phyloP scores from a whole-genome alignment of 37 sponge, comb jelly and placozoan species.

The Axinella damicornis region DNA sequence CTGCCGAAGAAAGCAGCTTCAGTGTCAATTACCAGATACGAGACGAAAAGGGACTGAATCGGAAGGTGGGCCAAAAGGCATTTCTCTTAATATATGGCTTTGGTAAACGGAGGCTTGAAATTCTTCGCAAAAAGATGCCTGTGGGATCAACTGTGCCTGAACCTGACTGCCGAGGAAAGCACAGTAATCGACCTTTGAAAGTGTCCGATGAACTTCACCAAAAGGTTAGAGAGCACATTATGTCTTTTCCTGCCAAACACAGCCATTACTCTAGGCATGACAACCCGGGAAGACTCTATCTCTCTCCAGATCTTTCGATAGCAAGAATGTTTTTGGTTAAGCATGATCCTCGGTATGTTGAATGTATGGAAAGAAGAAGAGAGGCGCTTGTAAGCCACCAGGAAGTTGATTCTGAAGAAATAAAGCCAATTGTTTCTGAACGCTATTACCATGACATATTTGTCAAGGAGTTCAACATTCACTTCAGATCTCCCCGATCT shows the following conservation, averaged over 20 bases:
- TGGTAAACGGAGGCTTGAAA: slow-evolving; percentile 39
- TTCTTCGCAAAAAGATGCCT: slow-evolving; percentile 40
- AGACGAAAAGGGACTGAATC: slow-evolving; percentile 45
- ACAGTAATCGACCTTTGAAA: not conserved
- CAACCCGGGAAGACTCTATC: slow-evolving; percentile 47
- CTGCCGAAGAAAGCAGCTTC: slow-evolving; percentile 59
- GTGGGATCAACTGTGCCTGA: slow-evolving; percentile 1
- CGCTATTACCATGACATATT: slow-evolving; percentile 50
- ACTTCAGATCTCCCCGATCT: slow-evolving; percentile 45
- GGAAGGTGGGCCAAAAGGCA: slow-evolving; percentile 57
- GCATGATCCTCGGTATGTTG: slow-evolving; percentile 54
- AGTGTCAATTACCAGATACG: slow-evolving; percentile 47
- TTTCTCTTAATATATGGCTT: slow-evolving; percentile 58
- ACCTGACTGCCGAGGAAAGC: slow-evolving; percentile 57
- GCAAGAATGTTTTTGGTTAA: slow-evolving; percentile 21
- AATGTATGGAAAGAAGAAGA: not conserved
- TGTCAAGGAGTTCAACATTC: slow-evolving; percentile 55
- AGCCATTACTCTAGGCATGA: slow-evolving; percentile 67
- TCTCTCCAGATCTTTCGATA: slow-evolving; percentile 64
- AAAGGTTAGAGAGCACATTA: slow-evolving; percentile 46
- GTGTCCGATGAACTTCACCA: slow-evolving; percentile 28
- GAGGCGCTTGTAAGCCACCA: slow-evolving; percentile 19
- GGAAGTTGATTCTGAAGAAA: not conserved
- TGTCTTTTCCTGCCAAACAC: slow-evolving; percentile 31
- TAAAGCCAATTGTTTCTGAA: slow-evolving; percentile 57